Conservation (phyloP, 2,113 vertebrate species). For the Polypterus bichir region DNA sequence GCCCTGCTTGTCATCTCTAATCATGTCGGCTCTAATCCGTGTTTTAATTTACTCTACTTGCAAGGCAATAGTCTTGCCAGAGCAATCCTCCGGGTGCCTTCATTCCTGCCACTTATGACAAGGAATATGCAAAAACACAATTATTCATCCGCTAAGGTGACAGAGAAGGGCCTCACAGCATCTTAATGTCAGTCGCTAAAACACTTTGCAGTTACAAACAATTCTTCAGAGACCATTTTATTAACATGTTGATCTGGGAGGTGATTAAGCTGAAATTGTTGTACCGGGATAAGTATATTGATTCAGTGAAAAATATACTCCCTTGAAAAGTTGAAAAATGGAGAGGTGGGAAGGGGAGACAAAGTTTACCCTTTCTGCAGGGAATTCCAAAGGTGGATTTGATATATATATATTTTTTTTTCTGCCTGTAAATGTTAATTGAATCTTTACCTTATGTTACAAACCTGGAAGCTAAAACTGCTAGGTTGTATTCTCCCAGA, state of each 20-base stretch:
- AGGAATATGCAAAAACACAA: conserved; percentile 85
- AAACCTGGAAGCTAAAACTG: not conserved
- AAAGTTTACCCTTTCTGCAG: no score
- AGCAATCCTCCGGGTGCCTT: conserved; percentile 79
- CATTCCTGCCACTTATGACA: conserved; percentile 80
- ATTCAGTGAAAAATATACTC: conserved; percentile 36
- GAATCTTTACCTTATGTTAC: not conserved
- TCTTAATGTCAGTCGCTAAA: conserved; percentile 66
- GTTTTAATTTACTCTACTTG: conserved; percentile 92
- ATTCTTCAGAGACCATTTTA: conserved; percentile 69
- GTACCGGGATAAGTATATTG: conserved; percentile 39
- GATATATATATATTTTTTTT: conserved; percentile 30
- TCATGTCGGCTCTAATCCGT: conserved; percentile 77
- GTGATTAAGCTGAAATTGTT: conserved; percentile 42
- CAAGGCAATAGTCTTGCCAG: conserved; percentile 68
- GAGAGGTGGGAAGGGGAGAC: no score
- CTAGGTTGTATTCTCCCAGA: no score
- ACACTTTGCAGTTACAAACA: conserved; percentile 69
- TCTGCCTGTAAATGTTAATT: conserved; percentile 13
- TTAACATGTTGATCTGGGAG: conserved; percentile 54
- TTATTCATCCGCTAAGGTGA: conserved; percentile 85
- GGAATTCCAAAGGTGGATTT: no score
- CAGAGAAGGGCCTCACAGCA: conserved; percentile 62
- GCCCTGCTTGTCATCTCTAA: conserved; percentile 82
- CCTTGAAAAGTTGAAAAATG: no score